Percentiles rank a stretch among this genome's conserved stretches.
Conservation (phyloP, 2,797 vertebrate genomes). For the Urophycis tenuis region DNA sequence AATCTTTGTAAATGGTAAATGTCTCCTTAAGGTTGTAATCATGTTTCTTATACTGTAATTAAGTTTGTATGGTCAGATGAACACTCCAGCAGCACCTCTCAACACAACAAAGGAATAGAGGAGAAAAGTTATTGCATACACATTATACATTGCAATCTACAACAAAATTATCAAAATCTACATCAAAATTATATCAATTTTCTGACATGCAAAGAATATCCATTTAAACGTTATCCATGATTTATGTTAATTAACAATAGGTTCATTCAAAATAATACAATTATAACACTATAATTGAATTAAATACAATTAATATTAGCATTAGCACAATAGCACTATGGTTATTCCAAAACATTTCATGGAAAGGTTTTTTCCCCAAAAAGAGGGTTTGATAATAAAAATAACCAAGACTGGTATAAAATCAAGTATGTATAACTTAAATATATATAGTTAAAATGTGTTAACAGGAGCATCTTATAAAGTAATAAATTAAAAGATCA, state of each 20-base stretch:
- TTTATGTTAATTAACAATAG: not conserved
- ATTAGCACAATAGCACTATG: not conserved
- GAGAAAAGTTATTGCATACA: conserved; percentile 46
- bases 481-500: not conserved
- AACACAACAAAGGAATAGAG: conserved; percentile 42
- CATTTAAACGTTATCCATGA: not conserved
- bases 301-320: not conserved
- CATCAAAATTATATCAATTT: not conserved
- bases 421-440: no score
- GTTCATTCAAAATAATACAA: not conserved
- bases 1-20: no score
- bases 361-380: no score
- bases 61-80: conserved; percentile 3
- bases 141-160: conserved; percentile 24
- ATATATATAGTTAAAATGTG: no score
- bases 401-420: no score
- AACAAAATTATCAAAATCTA: conserved; percentile 9
- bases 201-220: not conserved
- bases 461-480: not conserved
- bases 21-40: not conserved
- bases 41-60: not conserved
- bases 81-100: conserved; percentile 40
- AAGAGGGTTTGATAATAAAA: not conserved
- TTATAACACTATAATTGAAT: not conserved
- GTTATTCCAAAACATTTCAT: no score